Conservation (phyloP, 2,113 vertebrate genomes). For the Xiphorhynchus elegans region DNA sequence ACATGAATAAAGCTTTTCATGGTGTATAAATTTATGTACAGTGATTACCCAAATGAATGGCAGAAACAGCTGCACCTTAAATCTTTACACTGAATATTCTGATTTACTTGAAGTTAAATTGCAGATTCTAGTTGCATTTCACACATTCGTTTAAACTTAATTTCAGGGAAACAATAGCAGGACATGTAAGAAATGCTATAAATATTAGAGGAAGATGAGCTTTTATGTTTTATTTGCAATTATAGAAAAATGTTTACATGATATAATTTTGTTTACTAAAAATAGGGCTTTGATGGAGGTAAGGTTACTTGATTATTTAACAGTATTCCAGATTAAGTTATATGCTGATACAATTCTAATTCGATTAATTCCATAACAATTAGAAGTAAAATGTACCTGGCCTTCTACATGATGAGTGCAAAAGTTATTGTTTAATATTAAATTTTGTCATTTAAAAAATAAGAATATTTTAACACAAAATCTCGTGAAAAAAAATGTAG, state of each 20-base stretch:
- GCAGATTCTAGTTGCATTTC: slow-evolving; percentile 38
- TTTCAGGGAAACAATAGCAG: not conserved
- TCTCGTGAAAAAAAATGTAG: not conserved
- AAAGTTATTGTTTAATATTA: not conserved
- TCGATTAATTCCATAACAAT: not conserved
- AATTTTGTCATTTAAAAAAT: not conserved
- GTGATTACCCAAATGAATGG: slow-evolving; percentile 65
- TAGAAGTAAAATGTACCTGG: not conserved
- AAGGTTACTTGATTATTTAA: not conserved
- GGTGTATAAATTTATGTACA: slow-evolving; percentile 70
- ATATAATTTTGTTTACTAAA: not conserved
- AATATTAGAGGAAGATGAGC: not conserved
- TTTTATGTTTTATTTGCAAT: not conserved
- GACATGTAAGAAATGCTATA: not conserved
- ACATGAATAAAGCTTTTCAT: slow-evolving; percentile 73
- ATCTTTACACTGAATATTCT: slow-evolving; percentile 44
- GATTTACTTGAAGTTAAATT: slow-evolving; percentile 23
- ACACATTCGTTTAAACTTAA: not conserved
- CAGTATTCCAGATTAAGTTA: not conserved
- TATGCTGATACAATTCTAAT: not conserved
- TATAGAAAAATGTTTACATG: not conserved
- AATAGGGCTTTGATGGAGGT: not conserved
- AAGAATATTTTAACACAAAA: not conserved
- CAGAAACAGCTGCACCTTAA: slow-evolving; percentile 70
- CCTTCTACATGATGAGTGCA: not conserved